These are phyloP conservation scores for Philopedon plagiatum DNA, from an alignment of 2,888 invertebrate species.

Conservation along the genomic window DNA sequence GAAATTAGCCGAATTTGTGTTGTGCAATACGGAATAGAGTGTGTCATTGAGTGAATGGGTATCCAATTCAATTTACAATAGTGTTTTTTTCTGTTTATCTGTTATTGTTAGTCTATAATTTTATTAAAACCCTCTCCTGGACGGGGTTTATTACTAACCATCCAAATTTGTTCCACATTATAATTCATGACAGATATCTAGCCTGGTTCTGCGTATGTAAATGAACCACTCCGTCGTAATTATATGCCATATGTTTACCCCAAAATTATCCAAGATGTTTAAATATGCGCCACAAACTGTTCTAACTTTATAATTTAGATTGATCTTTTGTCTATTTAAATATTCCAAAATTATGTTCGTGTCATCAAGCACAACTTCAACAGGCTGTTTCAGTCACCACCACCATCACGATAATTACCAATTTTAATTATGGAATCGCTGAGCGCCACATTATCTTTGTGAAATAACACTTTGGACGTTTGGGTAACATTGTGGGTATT, in stretches of 20 bases:
- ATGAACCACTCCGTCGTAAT: background rate
- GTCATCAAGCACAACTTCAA: background rate
- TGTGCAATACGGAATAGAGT: too few species aligned
- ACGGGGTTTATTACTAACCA: too few species aligned
- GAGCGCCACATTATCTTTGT: background rate
- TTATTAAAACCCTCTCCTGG: too few species aligned
- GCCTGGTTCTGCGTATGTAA: too few species aligned
- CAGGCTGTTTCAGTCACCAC: background rate
- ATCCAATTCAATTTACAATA: too few species aligned
- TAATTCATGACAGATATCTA: too few species aligned
- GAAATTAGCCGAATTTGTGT: too few species aligned
- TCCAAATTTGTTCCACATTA: too few species aligned
- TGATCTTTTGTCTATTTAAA: slow-evolving; percentile 17
- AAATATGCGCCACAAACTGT: background rate
- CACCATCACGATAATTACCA: background rate
- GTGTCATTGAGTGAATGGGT: too few species aligned
- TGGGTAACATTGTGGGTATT: background rate
- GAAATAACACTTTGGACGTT: slow-evolving; percentile 4
- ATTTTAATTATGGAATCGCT: slow-evolving; percentile 16
- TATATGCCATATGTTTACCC: background rate
- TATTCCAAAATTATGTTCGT: slow-evolving; percentile 15
- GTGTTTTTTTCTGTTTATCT: too few species aligned
- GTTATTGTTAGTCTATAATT: too few species aligned
- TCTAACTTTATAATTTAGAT: slow-evolving; percentile 18
- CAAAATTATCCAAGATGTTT: background rate